Evolutionary conservation across 2,888 invertebrate species (phyloP).

Genomic region (Calameuta filiformis): DNA sequence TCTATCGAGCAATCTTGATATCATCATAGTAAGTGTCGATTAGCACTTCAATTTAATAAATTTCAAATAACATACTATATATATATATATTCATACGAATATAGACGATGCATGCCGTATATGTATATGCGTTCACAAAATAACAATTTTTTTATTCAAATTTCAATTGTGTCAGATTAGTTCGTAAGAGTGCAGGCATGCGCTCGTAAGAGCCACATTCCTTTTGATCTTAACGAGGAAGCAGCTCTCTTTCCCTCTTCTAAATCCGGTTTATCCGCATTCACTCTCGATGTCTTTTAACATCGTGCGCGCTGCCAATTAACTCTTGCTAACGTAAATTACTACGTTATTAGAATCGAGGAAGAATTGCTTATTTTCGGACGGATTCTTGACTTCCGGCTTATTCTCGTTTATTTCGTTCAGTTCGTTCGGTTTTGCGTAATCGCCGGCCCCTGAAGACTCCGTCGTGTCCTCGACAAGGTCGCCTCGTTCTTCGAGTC

Average conservation of each 20-base stretch:
- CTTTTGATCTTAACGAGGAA: neutral
- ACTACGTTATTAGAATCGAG: neutral
- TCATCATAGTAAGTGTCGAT: constrained; percentile 91
- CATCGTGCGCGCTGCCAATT: too few relatives aligned
- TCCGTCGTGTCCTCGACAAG: too few relatives aligned
- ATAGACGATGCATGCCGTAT: too few relatives aligned
- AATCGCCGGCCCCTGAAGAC: too few relatives aligned
- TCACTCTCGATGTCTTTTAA: too few relatives aligned
- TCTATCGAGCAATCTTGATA: constrained; percentile 92
- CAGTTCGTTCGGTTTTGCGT: too few relatives aligned
- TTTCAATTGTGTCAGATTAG: neutral
- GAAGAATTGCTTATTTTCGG: too few relatives aligned
- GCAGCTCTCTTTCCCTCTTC: neutral
- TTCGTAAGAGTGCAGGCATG: neutral
- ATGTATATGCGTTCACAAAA: neutral
- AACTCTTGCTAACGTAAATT: neutral
- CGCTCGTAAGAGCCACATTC: neutral
- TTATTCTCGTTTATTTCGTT: too few relatives aligned
- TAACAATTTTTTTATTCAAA: neutral
- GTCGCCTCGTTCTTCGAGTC: too few relatives aligned
- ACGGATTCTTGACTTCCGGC: neutral
- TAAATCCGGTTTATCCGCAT: neutral
- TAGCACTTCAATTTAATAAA: neutral
- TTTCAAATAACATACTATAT: neutral
- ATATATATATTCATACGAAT: neutral